phyloP scores from a whole-genome alignment of 2,888 invertebrate species.

The Rugalucina vietnamica region DNA sequence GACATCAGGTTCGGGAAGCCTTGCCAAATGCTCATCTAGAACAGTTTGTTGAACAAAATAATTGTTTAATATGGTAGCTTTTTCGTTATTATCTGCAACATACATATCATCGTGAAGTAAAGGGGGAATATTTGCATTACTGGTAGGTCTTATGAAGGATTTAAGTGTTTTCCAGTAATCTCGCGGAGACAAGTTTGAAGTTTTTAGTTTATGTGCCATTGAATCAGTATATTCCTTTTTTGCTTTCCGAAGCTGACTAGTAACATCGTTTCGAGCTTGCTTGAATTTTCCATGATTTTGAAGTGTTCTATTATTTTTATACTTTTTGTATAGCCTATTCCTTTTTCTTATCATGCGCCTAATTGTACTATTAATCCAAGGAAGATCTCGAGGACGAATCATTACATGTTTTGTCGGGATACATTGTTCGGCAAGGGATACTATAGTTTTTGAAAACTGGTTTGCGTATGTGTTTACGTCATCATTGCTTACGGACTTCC shows the following conservation, averaged over 20 bases:
- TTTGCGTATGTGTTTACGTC: not conserved
- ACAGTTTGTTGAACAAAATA: no score
- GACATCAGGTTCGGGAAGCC: no score
- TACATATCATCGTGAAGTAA: no score
- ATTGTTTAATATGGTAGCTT: no score
- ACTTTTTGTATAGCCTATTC: slow-evolving; percentile 2
- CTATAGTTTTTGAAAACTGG: not conserved
- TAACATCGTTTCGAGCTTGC: not conserved
- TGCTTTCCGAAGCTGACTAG: not conserved
- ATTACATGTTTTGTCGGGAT: slow-evolving; percentile 7
- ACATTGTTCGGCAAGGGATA: not conserved
- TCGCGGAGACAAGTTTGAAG: not conserved
- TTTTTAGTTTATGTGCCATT: not conserved
- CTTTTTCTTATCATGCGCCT: not conserved
- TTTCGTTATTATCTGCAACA: no score
- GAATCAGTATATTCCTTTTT: not conserved
- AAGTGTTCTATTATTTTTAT: not conserved
- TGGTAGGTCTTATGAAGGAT: not conserved
- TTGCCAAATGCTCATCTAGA: no score
- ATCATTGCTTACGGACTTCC: not conserved
- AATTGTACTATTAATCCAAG: not conserved
- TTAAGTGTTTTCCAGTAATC: not conserved
- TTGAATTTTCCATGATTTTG: not conserved
- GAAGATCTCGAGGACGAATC: not conserved
- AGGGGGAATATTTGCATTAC: not conserved